phyloP scores from a whole-genome alignment of 2,797 vertebrate species.

The Sebastes cheni region DNA sequence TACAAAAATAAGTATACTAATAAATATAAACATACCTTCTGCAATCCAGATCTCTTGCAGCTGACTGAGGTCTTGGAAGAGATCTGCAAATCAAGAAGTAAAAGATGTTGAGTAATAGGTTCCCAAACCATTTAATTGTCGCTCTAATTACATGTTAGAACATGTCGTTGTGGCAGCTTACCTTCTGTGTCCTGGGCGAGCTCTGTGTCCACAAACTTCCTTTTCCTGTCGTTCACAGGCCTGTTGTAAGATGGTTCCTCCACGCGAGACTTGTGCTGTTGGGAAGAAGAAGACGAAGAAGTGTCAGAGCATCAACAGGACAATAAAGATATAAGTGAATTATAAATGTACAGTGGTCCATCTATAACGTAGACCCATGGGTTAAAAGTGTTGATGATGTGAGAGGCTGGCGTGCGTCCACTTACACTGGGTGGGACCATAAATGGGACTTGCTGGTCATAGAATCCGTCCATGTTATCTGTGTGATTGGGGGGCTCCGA shows the following conservation, averaged over 20 bases:
- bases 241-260: conserved; percentile 84
- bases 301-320: background rate
- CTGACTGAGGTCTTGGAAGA: conserved; percentile 97
- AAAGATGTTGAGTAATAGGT: background rate
- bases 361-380: background rate
- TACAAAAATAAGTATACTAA: background rate
- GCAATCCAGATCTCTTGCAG: conserved; percentile 98
- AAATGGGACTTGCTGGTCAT: conserved; percentile 97
- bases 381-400: background rate
- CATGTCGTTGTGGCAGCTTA: conserved; percentile 54
- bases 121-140: too few relatives aligned
- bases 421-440: conserved; percentile 92
- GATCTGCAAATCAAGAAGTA: conserved; percentile 78
- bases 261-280: conserved; percentile 79
- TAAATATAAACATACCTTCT: conserved; percentile 83
- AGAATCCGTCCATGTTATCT: conserved; percentile 94
- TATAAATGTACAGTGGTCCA: background rate
- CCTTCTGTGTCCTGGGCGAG: conserved; percentile 97
- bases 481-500: conserved; percentile 63
- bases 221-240: conserved; percentile 88
- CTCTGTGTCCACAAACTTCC: conserved; percentile 94
- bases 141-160: background rate
- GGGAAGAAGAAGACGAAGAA: conserved; percentile 8
- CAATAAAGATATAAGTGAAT: background rate
- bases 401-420: conserved; percentile 42